Conservation (phyloP, 2,888 invertebrate species). For the Tortrix viridana region DNA sequence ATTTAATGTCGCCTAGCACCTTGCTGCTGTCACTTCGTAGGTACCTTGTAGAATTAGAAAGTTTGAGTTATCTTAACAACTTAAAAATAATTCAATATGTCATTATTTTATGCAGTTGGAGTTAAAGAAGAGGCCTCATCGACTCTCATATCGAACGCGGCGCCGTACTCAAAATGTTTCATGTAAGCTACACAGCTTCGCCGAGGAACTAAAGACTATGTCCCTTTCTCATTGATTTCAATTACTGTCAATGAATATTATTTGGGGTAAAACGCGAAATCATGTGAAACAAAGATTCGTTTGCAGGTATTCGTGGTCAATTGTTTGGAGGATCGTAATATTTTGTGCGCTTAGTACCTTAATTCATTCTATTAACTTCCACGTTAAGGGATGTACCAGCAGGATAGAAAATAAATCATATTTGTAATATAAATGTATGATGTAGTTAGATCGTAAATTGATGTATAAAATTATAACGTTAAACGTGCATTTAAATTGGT, state of each 20-base stretch:
- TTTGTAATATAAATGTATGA: conserved; percentile 25
- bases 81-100: not conserved
- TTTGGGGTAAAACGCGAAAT: not conserved
- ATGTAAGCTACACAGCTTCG: conserved; percentile 61
- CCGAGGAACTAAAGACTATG: conserved; percentile 51
- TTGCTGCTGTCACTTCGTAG: no score
- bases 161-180: conserved; percentile 75
- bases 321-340: no score
- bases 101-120: conserved; percentile 56
- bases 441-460: conserved; percentile 19
- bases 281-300: no score
- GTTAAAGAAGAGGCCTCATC: conserved; percentile 72
- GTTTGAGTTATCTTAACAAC: no score
- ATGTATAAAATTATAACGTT: conserved; percentile 32
- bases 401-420: conserved; percentile 14
- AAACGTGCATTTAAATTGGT: conserved; percentile 36
- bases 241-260: not conserved
- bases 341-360: no score
- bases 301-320: no score
- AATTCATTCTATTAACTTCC: not conserved
- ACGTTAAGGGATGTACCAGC: conserved; percentile 10
- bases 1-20: no score
- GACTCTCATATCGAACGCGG: conserved; percentile 66
- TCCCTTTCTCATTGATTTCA: conserved; percentile 13
- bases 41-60: no score